These are phyloP conservation scores for Caenorhabditis sinica DNA, from an alignment of 2,888 invertebrate species.

Conservation along the genomic window DNA sequence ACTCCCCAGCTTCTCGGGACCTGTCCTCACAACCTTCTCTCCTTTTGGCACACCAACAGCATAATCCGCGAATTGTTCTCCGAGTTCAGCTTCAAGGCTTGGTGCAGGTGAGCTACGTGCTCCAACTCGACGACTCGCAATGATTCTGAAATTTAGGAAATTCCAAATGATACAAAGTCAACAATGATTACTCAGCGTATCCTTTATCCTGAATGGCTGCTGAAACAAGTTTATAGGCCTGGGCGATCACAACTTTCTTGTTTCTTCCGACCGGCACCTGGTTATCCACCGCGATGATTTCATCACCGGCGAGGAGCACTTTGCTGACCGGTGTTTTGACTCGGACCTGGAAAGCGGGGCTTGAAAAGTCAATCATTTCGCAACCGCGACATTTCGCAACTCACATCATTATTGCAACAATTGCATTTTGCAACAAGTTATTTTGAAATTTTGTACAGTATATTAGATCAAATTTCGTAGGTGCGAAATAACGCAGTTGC, in stretches of 20 bases:
- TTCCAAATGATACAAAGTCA: too few species aligned
- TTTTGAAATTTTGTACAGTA: too few species aligned
- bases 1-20: neutral
- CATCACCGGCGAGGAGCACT: constrained; percentile 15
- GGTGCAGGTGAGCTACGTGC: constrained; percentile 20
- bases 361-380: too few species aligned
- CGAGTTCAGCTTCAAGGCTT: constrained; percentile 20
- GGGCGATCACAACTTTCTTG: neutral
- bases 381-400: too few species aligned
- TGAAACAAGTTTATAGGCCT: neutral
- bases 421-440: too few species aligned
- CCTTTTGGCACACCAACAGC: neutral
- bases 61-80: neutral
- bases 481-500: too few species aligned
- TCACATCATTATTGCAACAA: too few species aligned
- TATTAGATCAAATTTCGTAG: too few species aligned
- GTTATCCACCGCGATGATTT: neutral
- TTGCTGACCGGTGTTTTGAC: constrained; percentile 8
- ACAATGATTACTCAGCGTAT: neutral
- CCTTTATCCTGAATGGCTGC: neutral
- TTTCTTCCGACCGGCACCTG: neutral
- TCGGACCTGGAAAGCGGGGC: neutral
- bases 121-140: constrained; percentile 5
- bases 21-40: neutral
- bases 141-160: constrained; percentile 20